Conservation (phyloP, 2,888 invertebrate genomes). For the Odontothrips loti region DNA sequence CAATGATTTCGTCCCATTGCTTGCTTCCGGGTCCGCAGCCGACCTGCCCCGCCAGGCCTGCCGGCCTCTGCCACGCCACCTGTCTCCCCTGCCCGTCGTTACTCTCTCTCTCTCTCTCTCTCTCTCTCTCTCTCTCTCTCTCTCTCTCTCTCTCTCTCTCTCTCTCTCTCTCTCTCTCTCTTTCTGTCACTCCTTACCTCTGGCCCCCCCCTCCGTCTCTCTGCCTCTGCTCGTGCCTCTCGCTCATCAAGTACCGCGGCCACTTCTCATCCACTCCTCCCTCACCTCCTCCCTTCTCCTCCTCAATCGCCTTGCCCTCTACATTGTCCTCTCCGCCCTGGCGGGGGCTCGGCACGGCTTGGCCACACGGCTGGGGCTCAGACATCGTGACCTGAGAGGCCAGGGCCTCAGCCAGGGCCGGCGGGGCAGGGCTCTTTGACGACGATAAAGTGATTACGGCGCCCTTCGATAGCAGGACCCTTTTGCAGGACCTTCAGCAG, state of each 20-base stretch:
- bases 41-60: no score
- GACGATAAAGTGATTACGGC: background rate
- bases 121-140: background rate
- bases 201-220: background rate
- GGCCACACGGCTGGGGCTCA: no score
- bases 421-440: background rate
- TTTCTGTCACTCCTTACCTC: no score
- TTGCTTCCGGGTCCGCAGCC: no score
- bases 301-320: background rate
- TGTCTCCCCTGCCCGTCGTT: background rate
- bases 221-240: background rate
- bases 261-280: background rate
- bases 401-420: no score
- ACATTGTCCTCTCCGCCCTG: background rate
- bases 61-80: no score
- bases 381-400: background rate
- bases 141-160: constrained; percentile 9
- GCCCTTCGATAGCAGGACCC: background rate
- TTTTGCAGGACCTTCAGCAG: background rate
- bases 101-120: background rate
- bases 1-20: no score
- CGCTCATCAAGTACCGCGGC: no score
- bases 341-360: background rate
- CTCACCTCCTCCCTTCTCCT: background rate
- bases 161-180: background rate